Evolutionary conservation across 2,797 vertebrate species (phyloP).

Genomic region (Scolopax rusticola): DNA sequence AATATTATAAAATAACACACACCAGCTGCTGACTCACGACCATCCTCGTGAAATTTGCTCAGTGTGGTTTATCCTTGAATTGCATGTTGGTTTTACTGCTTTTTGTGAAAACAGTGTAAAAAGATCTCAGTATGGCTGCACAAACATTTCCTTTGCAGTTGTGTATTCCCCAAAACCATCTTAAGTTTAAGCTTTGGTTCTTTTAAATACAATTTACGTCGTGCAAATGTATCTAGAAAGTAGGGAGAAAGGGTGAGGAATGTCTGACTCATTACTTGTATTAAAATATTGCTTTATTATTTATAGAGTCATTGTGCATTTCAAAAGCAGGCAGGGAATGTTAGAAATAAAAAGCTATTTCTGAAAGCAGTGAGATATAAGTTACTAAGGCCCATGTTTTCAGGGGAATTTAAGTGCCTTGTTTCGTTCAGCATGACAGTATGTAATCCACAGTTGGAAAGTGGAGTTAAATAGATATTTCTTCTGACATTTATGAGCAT

Average conservation of each 20-base stretch:
- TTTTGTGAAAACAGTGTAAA: not conserved
- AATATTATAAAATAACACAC: not conserved
- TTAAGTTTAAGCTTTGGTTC: not conserved
- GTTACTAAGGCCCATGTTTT: not conserved
- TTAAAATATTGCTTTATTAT: constrained; percentile 39
- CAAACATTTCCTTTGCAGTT: not conserved
- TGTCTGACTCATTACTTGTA: constrained; percentile 23
- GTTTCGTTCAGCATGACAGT: not conserved
- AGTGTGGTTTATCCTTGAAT: not conserved
- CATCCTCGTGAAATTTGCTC: not conserved
- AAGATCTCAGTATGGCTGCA: not conserved
- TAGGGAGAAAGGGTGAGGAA: not conserved
- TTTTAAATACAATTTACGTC: not conserved
- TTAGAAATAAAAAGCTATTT: not conserved
- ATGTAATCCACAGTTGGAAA: not conserved
- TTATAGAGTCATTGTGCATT: not conserved
- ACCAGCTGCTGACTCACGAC: not conserved
- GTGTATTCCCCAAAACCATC: not conserved
- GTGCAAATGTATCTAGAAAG: not conserved
- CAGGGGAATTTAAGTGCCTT: not conserved
- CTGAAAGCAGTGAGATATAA: not conserved
- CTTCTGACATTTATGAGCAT: not conserved
- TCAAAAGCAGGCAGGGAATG: not conserved
- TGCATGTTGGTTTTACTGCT: not conserved
- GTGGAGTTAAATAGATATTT: not conserved